Percentiles rank a stretch among this genome's conserved stretches.
These are phyloP conservation scores for Pseudorasbora parva DNA, from an alignment of 2,113 vertebrate species.

Conservation along the genomic window DNA sequence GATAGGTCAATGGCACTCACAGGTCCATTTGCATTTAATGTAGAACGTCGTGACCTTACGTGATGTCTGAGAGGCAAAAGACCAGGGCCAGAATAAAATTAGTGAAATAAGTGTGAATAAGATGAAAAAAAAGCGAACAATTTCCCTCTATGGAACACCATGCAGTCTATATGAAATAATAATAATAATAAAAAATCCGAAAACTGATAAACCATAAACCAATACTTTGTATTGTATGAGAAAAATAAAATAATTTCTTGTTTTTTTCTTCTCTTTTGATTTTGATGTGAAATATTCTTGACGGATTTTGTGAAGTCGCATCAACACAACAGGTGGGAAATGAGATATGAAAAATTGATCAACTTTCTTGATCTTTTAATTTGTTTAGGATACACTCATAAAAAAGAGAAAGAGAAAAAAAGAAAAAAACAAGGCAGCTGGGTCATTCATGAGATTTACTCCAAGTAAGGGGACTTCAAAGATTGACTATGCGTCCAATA, in stretches of 20 bases:
- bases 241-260: not conserved
- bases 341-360: not conserved
- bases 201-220: not conserved
- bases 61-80: slow-evolving; percentile 28
- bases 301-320: not conserved
- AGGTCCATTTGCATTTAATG: slow-evolving; percentile 41
- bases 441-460: slow-evolving; percentile 59
- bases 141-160: not conserved
- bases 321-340: not conserved
- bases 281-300: not conserved
- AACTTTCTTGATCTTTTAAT: not conserved
- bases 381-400: not conserved
- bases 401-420: not conserved
- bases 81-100: slow-evolving; percentile 17
- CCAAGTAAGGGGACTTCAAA: slow-evolving; percentile 52
- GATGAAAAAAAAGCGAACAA: not conserved
- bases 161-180: not conserved
- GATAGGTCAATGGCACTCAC: slow-evolving; percentile 38
- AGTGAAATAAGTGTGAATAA: not conserved
- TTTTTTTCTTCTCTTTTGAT: not conserved
- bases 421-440: not conserved
- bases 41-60: slow-evolving; percentile 2
- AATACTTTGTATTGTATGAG: not conserved
- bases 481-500: slow-evolving; percentile 59
- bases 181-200: too few species aligned